Percentiles rank a stretch among this genome's conserved stretches.
phyloP scores from a whole-genome alignment of 2,797 vertebrate genomes.

The Cercopithecus petaurista region DNA sequence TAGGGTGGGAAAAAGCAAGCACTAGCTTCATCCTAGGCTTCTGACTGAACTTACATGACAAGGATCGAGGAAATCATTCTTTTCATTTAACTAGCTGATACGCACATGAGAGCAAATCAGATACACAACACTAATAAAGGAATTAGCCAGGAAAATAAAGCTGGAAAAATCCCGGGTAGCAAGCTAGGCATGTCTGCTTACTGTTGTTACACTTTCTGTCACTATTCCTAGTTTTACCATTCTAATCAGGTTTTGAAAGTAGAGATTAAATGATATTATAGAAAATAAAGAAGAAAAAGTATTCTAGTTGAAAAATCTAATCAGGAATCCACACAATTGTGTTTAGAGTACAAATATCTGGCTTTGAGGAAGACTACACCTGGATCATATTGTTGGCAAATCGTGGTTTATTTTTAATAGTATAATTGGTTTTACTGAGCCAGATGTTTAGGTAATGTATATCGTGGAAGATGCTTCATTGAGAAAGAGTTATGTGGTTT shows the following conservation, averaged over 20 bases:
- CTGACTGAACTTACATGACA: background rate
- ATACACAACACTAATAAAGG: background rate
- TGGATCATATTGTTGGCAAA: background rate
- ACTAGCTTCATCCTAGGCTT: background rate
- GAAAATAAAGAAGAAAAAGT: background rate
- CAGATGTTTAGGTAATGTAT: slow-evolving; percentile 64
- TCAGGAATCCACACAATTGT: background rate
- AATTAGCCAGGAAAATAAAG: background rate
- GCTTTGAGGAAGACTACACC: background rate
- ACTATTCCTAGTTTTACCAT: background rate
- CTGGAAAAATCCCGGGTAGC: background rate
- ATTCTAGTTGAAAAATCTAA: background rate
- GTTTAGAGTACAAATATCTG: background rate
- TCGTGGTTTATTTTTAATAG: slow-evolving; percentile 41
- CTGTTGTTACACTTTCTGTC: background rate
- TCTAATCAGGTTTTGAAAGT: background rate
- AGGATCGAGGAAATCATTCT: background rate
- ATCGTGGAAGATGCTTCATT: slow-evolving; percentile 50
- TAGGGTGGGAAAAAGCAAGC: background rate
- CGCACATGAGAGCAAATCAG: background rate
- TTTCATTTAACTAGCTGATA: background rate
- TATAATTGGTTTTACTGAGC: slow-evolving; percentile 59
- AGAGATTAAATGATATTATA: background rate
- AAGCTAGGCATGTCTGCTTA: background rate
- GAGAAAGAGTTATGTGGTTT: slow-evolving; percentile 63